Base-by-base conservation (phyloP, 2,113 vertebrate species). In the Tinamus guttatus region DNA sequence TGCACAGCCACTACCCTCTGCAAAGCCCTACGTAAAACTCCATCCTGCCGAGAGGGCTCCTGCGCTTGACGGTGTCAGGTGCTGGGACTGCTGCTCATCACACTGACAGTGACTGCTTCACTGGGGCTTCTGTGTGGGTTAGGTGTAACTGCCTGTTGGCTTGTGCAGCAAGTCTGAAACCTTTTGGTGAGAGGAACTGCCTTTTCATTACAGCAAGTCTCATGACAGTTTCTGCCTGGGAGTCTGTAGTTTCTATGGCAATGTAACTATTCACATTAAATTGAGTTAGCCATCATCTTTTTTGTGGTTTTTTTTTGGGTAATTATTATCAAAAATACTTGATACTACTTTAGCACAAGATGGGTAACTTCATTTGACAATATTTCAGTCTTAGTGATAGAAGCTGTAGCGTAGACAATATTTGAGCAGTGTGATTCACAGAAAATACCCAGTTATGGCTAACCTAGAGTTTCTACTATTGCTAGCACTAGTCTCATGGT, bases 181-280 rank as follows among this genome's bases (percentile, higher is more conserved):
- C 27, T 87, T 71, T 38, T 28, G 36, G 54, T 93, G 65, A 65
- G 51, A 79, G 30, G 54, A 93, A 41, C 70, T 93, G 38, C 36
- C 13, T 80, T 92, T 77, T 77, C 90, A 45, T 92, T 85, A 36
- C 5, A 91, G 59, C 85, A 87, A 38, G 62, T 86, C 58, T 30
- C 36, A 16, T 18, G 62, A 63, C 73, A 64, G 0, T 84, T 95
- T 90, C 34, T 89, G 69, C 51, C 78, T 81, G 62, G 7, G 62
- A 94, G 52, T 90, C 85, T 81, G 24, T 92, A 0, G 38, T 93
- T 96, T 90, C 90, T 91, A 70, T 93, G 83, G 74, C 59, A 77
- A 43, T 90, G 20, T 22, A 64, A 70, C 16, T 77, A 82, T 43
- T 93, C 60, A 47, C 65, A 9, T 21, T 75, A 76, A 82, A 73